Conservation (phyloP, 2,113 vertebrate genomes). For the Chloropsis cyanopogon region DNA sequence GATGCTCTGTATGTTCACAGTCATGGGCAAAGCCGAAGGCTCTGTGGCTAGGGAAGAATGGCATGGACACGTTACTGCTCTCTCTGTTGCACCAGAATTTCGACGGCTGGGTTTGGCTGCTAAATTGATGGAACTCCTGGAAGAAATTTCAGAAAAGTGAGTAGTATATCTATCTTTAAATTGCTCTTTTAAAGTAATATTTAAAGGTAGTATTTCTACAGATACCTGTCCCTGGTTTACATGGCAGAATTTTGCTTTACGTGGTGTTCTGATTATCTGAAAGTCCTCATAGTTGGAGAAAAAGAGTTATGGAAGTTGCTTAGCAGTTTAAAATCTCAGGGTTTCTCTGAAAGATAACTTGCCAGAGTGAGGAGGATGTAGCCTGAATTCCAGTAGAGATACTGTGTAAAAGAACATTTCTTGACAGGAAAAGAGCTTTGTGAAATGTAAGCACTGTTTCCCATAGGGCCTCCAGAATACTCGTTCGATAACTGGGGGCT, state of each 20-base stretch:
- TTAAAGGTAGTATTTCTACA: background rate
- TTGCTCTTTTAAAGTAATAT: background rate
- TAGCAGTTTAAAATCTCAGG: background rate
- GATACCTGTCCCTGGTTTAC: background rate
- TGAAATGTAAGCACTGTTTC: accelerated
- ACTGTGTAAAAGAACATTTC: background rate
- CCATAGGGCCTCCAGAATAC: background rate
- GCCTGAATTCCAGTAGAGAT: background rate
- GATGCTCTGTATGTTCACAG: conserved; percentile 62
- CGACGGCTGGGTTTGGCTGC: conserved; percentile 90
- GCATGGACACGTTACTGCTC: conserved; percentile 93
- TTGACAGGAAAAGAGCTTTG: background rate
- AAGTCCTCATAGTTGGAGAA: background rate
- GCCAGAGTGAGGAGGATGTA: background rate
- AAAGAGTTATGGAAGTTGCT: background rate
- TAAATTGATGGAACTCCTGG: conserved; percentile 94
- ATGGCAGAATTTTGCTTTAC: background rate
- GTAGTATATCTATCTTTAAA: background rate
- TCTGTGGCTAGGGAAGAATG: conserved; percentile 94
- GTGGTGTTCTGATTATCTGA: background rate
- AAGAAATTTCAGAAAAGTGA: conserved; percentile 96
- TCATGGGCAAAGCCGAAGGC: conserved; percentile 97
- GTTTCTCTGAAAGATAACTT: background rate
- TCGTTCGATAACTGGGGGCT: background rate
- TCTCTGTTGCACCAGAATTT: conserved; percentile 94